Evolutionary conservation across 2,797 vertebrate species (phyloP).

Genomic region (Picus viridis): DNA sequence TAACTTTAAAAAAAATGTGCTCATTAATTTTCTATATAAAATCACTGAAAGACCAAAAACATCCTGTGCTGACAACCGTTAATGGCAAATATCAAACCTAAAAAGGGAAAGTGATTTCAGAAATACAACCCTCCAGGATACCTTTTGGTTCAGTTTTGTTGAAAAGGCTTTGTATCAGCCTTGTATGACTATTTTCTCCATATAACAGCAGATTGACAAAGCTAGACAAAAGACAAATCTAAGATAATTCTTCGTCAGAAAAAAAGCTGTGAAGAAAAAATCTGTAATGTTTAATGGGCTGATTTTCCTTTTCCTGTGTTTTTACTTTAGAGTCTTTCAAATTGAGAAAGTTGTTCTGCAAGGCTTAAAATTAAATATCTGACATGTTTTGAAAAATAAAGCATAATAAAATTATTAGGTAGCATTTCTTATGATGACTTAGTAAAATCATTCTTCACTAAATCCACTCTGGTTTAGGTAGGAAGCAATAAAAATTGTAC

Average conservation of each 20-base stretch:
- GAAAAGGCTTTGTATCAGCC: neutral
- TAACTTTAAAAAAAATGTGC: neutral
- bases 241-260: neutral
- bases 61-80: constrained; percentile 34
- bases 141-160: constrained; percentile 23
- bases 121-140: neutral
- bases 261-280: neutral
- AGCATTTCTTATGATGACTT: neutral
- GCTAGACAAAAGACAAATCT: neutral
- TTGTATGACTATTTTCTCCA: neutral
- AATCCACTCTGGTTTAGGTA: neutral
- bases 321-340: neutral
- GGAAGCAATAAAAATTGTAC: neutral
- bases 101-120: constrained; percentile 28
- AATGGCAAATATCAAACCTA: constrained; percentile 9
- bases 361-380: neutral
- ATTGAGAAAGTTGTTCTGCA: neutral
- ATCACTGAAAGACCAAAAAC: constrained; percentile 2
- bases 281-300: neutral
- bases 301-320: neutral
- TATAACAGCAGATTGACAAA: neutral
- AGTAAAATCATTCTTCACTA: neutral
- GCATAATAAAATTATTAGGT: neutral
- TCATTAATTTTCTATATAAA: constrained; percentile 40
- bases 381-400: neutral